A percentile compares a stretch with the other conserved stretches of the same genome.
Conservation (phyloP, 2,113 vertebrate genomes). For the Pao palembangensis region DNA sequence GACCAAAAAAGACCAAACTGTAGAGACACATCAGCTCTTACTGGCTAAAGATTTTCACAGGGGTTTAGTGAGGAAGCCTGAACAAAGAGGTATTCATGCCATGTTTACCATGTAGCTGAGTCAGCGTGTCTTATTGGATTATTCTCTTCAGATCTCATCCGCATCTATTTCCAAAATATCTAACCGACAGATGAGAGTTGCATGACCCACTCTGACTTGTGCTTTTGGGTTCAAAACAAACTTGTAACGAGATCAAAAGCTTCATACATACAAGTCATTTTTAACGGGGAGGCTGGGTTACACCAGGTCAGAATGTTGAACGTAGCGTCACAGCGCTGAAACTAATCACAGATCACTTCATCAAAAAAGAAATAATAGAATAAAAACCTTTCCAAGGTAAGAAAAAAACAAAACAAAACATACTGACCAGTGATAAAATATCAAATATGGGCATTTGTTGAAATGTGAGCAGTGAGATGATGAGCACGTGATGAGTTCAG, state of each 20-base stretch:
- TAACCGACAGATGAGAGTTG: neutral
- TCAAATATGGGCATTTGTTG: too few relatives aligned
- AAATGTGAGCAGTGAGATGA: too few relatives aligned
- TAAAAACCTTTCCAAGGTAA: neutral
- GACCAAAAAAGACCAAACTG: neutral
- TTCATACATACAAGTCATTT: neutral
- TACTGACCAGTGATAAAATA: too few relatives aligned
- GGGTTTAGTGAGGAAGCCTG: neutral
- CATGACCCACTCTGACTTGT: neutral
- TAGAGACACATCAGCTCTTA: neutral
- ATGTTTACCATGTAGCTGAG: neutral
- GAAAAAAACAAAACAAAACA: neutral
- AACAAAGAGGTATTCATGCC: neutral
- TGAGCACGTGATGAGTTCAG: too few relatives aligned
- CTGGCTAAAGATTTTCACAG: neutral
- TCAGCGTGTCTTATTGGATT: constrained; percentile 19
- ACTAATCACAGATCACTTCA: too few relatives aligned
- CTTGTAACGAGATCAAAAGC: constrained; percentile 1
- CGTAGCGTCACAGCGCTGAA: neutral
- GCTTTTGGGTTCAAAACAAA: neutral
- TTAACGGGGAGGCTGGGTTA: neutral
- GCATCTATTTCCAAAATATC: neutral
- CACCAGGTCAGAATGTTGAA: neutral
- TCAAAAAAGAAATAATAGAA: neutral
- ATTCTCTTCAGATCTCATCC: constrained; percentile 20